Evolutionary conservation across 2,797 vertebrate genomes (phyloP).

Genomic region (Hemitrygon akajei): DNA sequence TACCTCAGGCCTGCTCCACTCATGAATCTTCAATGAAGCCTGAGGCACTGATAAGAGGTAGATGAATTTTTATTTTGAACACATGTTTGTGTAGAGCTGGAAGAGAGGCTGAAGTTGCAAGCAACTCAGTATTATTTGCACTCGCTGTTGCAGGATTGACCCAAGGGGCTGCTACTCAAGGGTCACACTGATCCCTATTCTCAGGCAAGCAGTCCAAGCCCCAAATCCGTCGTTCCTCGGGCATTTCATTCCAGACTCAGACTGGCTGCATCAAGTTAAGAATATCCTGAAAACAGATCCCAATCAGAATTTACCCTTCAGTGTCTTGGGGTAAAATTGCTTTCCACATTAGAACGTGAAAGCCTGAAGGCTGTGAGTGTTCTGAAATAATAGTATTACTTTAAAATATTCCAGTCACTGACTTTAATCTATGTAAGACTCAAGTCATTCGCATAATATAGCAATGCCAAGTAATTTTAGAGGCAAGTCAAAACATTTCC

Average conservation of each 20-base stretch:
- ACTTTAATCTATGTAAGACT: neutral
- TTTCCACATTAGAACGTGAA: neutral
- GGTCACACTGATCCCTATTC: neutral
- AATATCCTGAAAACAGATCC: neutral
- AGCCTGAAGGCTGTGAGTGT: neutral
- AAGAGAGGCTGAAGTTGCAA: neutral
- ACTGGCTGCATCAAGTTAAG: neutral
- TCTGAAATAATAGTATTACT: neutral
- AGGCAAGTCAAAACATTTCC: neutral
- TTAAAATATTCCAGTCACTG: neutral
- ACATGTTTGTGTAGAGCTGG: neutral
- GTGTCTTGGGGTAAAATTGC: neutral
- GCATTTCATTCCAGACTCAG: neutral
- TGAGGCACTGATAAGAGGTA: neutral
- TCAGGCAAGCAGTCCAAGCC: neutral
- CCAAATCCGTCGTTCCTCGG: neutral
- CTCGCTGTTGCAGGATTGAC: neutral
- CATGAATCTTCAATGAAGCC: neutral
- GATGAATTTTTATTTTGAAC: neutral
- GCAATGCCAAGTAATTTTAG: neutral
- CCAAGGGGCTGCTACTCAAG: neutral
- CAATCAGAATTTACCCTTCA: neutral
- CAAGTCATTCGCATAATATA: neutral
- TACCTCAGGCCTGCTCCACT: neutral
- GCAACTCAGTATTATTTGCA: neutral